Evolutionary conservation across 2,888 invertebrate species (phyloP), one percentile per base, ranked within the genome.

Genomic region (Cryptophagus acutangulus): DNA sequence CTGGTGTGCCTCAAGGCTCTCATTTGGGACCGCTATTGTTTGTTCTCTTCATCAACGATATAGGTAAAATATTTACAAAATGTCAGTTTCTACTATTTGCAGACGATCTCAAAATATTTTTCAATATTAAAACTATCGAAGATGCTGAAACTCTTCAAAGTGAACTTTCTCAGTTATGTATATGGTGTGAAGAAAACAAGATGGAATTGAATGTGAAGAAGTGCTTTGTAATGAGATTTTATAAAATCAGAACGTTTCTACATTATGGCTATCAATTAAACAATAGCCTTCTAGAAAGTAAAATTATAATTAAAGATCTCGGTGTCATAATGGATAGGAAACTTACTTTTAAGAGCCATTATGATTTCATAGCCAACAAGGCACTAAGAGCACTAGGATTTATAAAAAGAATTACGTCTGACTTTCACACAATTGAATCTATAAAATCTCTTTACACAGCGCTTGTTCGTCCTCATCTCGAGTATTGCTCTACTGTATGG

Each of bases 1-100:
- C 29, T 8, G 29, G 29, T 29, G 29, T 29, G 8, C 29, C 29
- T 12, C 29, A 29, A 29, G 29, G 29, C 12, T 9, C n/a, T 8
- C 29, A 29, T 29, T 10, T 29, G 10, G 6, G n/a, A 29, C 29
- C 12, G 12, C 12, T 29, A 8, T 29, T 29, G 29, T 29, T 29
- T 12, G 12, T n/a, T 12, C 12, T 9, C 12, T 29, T 29, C 10
- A 10, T 29, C 5, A 29, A 29, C 12, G 29, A 29, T 29, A 20
- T 20, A 8, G 24, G 6, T n/a, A 6, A 20, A 20, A n/a, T 20
- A 8, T 8, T 20, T 20, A 20, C 6, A 20, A 6, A 20, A 8
- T 20, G 24, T 20, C 6, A 20, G 24, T 20, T 20, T 20, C n/a
- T 20, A n/a, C 24, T 20, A 20, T 20, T 20, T 20, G 24, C 24